Evolutionary conservation across 2,888 invertebrate genomes (phyloP), one percentile per base, ranked within the genome.

Genomic region (Mimas tiliae): DNA sequence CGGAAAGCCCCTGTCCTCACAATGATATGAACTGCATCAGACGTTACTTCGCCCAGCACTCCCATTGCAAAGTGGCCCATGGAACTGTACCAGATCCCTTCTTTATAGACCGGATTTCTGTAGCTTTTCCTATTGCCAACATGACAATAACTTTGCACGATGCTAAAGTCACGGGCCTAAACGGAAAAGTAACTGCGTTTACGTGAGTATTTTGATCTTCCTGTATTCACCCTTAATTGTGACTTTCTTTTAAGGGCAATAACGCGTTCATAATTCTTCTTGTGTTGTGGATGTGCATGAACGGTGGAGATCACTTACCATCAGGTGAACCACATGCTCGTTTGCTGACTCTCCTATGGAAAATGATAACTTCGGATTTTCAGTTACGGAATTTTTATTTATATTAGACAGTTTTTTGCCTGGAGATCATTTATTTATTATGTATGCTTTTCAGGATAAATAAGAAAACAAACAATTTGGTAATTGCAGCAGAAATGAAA

Each of bases 1-100:
- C 34, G 12, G 64, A 71, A 11, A 69, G 68, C 3, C 79, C 79
- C 7, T 79, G 79, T 33, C 14, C 58, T 14, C 45, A 66, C 8
- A 52, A 72, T 0, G 76, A 79, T n/a, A 50, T 74, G 47, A 64
- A 72, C 16, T 79, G 79, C 65, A 76, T 79, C 12, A 67, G 79
- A 9, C 67, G 66, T 16, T 64, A 71, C 27, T 75, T 79, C 47
- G 64, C 72, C 0, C 34, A 69, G 3, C 73, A 75, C 47, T 73
- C 74, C 0, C 69, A 71, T 14, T 80, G 79, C 58, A 71, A 38
- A 6, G 71, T 71, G 0, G 63, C 71, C 0, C 58, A 72, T 16
- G 75, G 75, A 7, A 71, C 70, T 6, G 66, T 70, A 3, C 72
- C 72, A 8, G 78, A 79, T 16, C 77, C 79, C 0, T 42, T 74